phyloP scores from a whole-genome alignment of 2,888 invertebrate species.

The Chesias legatella region DNA sequence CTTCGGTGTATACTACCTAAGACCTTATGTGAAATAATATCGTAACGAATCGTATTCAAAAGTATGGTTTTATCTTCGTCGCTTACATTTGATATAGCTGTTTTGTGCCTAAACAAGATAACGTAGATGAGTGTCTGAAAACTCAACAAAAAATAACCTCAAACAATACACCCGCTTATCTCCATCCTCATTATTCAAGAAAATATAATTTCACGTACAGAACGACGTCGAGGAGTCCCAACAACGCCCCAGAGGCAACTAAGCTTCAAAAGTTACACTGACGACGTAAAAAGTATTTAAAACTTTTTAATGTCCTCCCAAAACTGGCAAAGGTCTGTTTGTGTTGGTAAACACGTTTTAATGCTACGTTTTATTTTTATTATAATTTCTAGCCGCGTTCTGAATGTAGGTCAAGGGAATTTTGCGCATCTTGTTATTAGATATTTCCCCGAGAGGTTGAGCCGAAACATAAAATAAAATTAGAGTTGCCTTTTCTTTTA shows the following conservation, averaged over 20 bases:
- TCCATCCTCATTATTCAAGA: slow-evolving; percentile 27
- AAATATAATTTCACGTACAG: slow-evolving; percentile 34
- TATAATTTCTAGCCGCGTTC: slow-evolving; percentile 22
- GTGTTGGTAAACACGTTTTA: slow-evolving; percentile 37
- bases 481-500: neutral
- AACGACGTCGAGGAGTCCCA: slow-evolving; percentile 35
- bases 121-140: neutral
- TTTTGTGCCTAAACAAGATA: neutral
- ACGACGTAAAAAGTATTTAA: slow-evolving; percentile 52
- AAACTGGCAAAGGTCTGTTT: slow-evolving; percentile 42
- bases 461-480: slow-evolving; percentile 1
- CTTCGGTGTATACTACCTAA: no score
- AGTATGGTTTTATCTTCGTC: no score
- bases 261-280: slow-evolving; percentile 51
- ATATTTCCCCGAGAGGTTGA: slow-evolving; percentile 20
- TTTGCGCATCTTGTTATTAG: slow-evolving; percentile 19
- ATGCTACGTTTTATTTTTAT: slow-evolving; percentile 37
- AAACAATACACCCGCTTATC: slow-evolving; percentile 24
- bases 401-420: slow-evolving; percentile 27
- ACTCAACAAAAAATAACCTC: slow-evolving; percentile 16
- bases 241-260: slow-evolving; percentile 42
- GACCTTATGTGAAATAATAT: no score
- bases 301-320: slow-evolving; percentile 51
- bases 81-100: no score
- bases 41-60: no score